Conservation (phyloP, 1,140 invertebrate species). For the Drosophila rhopaloa region DNA sequence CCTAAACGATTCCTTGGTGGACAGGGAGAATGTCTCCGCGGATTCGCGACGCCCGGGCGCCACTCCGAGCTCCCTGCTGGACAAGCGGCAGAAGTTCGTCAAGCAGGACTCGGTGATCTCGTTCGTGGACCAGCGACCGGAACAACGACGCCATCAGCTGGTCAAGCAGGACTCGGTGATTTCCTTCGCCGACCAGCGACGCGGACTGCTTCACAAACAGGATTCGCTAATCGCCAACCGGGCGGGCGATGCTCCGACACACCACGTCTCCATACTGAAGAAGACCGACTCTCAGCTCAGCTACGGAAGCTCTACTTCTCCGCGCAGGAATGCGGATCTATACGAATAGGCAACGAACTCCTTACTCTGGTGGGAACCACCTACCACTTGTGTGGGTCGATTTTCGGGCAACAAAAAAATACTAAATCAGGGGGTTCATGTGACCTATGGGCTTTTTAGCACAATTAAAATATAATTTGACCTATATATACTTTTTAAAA, state of each 20-base stretch:
- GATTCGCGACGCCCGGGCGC: slow-evolving; percentile 64
- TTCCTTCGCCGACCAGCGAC: slow-evolving; percentile 82
- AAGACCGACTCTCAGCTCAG: slow-evolving; percentile 82
- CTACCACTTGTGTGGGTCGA: slow-evolving; percentile 5
- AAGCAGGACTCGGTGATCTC: slow-evolving; percentile 84
- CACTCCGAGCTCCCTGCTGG: slow-evolving; percentile 47
- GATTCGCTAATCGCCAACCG: slow-evolving; percentile 80
- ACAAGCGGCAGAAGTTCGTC: slow-evolving; percentile 81
- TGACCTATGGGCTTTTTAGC: background rate
- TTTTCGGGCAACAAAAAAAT: background rate
- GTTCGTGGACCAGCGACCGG: slow-evolving; percentile 82
- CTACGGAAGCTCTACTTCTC: slow-evolving; percentile 63
- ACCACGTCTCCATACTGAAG: slow-evolving; percentile 83
- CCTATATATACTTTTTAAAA: background rate
- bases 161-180: slow-evolving; percentile 84
- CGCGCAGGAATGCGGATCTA: slow-evolving; percentile 75
- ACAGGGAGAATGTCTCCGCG: slow-evolving; percentile 72
- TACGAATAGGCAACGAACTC: slow-evolving; percentile 59
- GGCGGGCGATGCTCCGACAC: slow-evolving; percentile 71
- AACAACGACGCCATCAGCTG: slow-evolving; percentile 76
- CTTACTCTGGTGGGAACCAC: slow-evolving; percentile 13
- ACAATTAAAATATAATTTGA: background rate
- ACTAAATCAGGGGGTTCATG: background rate
- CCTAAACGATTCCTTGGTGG: slow-evolving; percentile 54
- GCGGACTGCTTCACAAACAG: slow-evolving; percentile 77